Base-by-base conservation (phyloP, 2,113 vertebrate species). In the Lasiurus cinereus region DNA sequence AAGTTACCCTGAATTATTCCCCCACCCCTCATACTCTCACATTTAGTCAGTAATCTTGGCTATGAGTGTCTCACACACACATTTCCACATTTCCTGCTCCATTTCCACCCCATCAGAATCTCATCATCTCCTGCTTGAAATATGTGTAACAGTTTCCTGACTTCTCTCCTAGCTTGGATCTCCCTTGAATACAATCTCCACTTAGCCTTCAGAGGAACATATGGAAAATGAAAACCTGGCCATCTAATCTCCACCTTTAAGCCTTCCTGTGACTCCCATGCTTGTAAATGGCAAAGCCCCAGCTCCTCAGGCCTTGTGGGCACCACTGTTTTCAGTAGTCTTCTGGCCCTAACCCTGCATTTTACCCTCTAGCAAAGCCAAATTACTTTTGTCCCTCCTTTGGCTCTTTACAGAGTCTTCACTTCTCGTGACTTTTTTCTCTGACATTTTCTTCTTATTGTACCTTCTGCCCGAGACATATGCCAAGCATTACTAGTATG, bases 231-330 rank as follows among this genome's bases (percentile, higher is more conserved):
- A 74, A 73, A n/a, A 46, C 3, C 8, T 62, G 43, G 29, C 29
- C 29, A 16, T 4, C 14, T 14, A 18, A 8, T 24, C 27, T 10
- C 8, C 33, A 10, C 48, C 22, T 39, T 59, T 50, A 48, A 48
- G 27, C 12, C 31, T 48, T 12, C 1, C 0, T 4, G 11, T 14
- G 7, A 36, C 19, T n/a, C 74, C 46, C 29, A 0, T 6, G 31
- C 21, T 43, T 6, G 1, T 9, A 24, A 33, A 33, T 13, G 9
- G 14, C 29, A 46, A 76, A 76, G 43, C 8, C n/a, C 3, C 3
- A 2, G 13, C 21, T 27, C 78, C 50, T 46, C 16, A 2, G 19
- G 6, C 8, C 80, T 29, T 0, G 3, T 27, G 7, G 4, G 1
- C 2, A 4, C 2, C 16, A 2, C 22, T 5, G 1, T 52, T 33